phyloP scores from a whole-genome alignment of 2,113 vertebrate genomes.

The Oreotrochilus melanogaster region DNA sequence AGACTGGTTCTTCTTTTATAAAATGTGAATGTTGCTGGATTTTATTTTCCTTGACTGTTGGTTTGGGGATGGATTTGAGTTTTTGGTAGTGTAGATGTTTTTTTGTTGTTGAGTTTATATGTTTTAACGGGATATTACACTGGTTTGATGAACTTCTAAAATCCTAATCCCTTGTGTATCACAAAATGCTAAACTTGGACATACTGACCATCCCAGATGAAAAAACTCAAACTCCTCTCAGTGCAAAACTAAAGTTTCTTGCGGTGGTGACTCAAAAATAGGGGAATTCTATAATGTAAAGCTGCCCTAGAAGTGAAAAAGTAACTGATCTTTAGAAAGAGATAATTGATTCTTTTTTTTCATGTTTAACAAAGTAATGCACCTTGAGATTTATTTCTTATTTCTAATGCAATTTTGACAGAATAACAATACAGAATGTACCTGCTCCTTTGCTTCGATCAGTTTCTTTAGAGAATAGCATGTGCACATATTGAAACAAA shows the following conservation, averaged over 20 bases:
- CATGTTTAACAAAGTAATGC: constrained; percentile 14
- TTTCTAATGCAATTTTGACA: constrained; percentile 14
- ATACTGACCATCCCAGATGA: not conserved
- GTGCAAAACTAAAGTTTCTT: not conserved
- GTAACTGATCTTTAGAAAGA: constrained; percentile 1
- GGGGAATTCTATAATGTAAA: not conserved
- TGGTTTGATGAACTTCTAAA: not conserved
- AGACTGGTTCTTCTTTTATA: not conserved
- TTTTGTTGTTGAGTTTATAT: not conserved
- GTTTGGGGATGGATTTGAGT: not conserved
- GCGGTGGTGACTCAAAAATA: not conserved
- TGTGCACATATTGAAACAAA: constrained; percentile 31
- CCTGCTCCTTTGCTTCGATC: constrained; percentile 7
- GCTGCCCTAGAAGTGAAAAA: not conserved
- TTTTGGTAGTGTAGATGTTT: not conserved
- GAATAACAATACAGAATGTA: not conserved
- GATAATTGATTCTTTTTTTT: not conserved
- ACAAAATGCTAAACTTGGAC: not conserved
- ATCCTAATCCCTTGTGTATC: not conserved
- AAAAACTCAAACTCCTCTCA: not conserved
- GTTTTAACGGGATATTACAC: not conserved
- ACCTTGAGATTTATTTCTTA: constrained; percentile 32
- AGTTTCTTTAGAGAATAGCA: not conserved
- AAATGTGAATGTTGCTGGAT: not conserved
- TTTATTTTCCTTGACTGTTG: not conserved